phyloP scores from a whole-genome alignment of 2,113 vertebrate species.

The Myrmecobius fasciatus region DNA sequence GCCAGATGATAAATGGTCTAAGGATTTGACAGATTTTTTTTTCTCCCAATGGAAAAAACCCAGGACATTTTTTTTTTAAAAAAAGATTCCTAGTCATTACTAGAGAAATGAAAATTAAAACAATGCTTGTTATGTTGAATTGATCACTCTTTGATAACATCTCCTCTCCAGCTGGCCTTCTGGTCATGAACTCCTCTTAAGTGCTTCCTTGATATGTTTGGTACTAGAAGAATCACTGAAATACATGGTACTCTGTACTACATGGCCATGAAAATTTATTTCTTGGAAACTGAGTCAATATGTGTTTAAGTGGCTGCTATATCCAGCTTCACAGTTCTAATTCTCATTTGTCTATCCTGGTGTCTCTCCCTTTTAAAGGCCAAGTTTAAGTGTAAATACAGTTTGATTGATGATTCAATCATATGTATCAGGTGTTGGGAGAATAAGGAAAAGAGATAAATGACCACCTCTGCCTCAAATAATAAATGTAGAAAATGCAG shows the following conservation, averaged over 20 bases:
- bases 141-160: not conserved
- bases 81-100: not conserved
- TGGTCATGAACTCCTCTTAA: not conserved
- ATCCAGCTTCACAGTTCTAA: not conserved
- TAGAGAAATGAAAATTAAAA: not conserved
- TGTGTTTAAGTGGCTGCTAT: not conserved
- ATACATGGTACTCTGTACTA: not conserved
- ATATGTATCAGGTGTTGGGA: constrained; percentile 56
- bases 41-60: not conserved
- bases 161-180: not conserved
- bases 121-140: not conserved
- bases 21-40: not conserved
- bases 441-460: constrained; percentile 48
- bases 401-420: not conserved
- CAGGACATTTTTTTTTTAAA: not conserved
- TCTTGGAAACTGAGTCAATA: not conserved
- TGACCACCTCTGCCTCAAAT: constrained; percentile 46
- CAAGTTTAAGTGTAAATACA: not conserved
- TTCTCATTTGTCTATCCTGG: not conserved
- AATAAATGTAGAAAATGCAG: constrained; percentile 36
- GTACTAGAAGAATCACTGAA: not conserved
- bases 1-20: not conserved
- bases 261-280: not conserved
- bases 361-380: not conserved
- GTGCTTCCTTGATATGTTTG: not conserved